These are phyloP conservation scores for Papilio machaon DNA, from an alignment of 1,140 invertebrate genomes.

Conservation along the genomic window DNA sequence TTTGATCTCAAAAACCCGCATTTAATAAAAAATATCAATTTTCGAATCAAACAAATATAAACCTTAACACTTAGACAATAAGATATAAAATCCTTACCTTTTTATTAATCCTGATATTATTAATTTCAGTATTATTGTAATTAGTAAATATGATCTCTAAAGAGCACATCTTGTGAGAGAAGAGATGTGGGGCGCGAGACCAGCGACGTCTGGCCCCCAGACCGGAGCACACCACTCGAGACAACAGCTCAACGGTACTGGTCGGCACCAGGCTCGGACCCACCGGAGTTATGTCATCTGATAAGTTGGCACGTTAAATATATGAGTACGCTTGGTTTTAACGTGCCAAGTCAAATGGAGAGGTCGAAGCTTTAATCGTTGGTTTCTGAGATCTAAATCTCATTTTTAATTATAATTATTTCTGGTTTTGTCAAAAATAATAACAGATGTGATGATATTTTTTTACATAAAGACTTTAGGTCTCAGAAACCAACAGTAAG, in stretches of 20 bases:
- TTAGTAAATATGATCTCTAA: constrained; percentile 93
- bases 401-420: no score
- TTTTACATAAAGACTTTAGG: no score
- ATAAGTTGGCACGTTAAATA: background rate
- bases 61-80: background rate
- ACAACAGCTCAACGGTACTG: constrained; percentile 88
- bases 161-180: constrained; percentile 91
- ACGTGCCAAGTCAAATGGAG: no score
- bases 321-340: no score
- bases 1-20: no score
- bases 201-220: constrained; percentile 89
- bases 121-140: constrained; percentile 85
- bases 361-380: no score
- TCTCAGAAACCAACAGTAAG: no score
- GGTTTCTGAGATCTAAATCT: no score
- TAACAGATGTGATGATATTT: no score
- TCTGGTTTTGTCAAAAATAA: no score
- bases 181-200: constrained; percentile 92
- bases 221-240: constrained; percentile 89
- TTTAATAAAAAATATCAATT: background rate
- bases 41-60: background rate
- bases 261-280: constrained; percentile 85
- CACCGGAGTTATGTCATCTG: constrained; percentile 78
- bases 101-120: constrained; percentile 87
- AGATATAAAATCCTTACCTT: constrained; percentile 82